Evolutionary conservation across 2,888 invertebrate species (phyloP), one percentile per base, ranked within the genome.

Genomic region (Portevinia maculata): DNA sequence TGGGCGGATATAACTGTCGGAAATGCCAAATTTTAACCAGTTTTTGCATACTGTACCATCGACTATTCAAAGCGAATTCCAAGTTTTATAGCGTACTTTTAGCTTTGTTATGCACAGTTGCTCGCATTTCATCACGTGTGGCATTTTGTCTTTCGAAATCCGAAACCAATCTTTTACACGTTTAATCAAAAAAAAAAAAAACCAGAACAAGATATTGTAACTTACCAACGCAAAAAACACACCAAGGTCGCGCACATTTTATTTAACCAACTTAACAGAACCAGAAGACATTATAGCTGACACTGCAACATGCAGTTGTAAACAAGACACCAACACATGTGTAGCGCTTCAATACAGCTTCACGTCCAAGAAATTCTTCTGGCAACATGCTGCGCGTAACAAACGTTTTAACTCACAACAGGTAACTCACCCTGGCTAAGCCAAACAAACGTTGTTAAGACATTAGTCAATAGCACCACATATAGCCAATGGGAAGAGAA

Each of bases 311-410:
- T 52, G 46, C 13, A 57, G 34, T 50, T 74, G 48, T 69, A 60
- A 48, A 48, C 28, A 64, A 60, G 69, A 37, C 13, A 19, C 34
- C 67, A 59, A 28, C 34, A 39, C 17, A 30, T 53, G 34, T 17
- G 9, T 37, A 30, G 9, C 13, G 13, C 7, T 5, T 5, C 50
- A 57, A 37, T 32, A 3, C 34, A 17, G 21, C n/a, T 32, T 3
- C 0, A 0, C 0, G 9, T 34, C 9, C 15, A 15, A 11, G 41
- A 37, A 30, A 6, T 59, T 44, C 53, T 57, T 13, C 57, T 24
- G 37, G 81, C 75, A 75, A 59, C 79, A 81, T 75, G 75, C 30
- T 75, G 75, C 75, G 8, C 8, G n/a, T 19, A 52, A 44, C 15
- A 44, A 8, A 17, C 24, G 24, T 3, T 21, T 19, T 19, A 19